Conservation (phyloP, 2,113 vertebrate species). For the Colistium nudipinnis region DNA sequence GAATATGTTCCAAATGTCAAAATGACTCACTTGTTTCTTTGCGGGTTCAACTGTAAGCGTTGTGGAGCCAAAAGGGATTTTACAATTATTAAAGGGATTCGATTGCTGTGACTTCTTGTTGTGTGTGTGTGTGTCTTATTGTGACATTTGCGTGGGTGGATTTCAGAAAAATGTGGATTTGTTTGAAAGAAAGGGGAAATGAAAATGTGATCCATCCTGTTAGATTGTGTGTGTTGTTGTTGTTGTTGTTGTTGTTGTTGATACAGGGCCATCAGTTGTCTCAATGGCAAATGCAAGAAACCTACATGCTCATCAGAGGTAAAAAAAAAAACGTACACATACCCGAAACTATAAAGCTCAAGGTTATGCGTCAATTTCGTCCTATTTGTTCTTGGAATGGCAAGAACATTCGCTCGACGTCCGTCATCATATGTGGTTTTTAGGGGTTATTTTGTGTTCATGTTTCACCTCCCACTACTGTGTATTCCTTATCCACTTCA, state of each 20-base stretch:
- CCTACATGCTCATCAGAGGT: not conserved
- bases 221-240: not conserved
- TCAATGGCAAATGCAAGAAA: not conserved
- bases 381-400: no score
- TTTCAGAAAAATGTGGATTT: not conserved
- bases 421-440: no score
- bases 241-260: not conserved
- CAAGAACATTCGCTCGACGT: no score
- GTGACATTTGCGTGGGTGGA: slow-evolving; percentile 5
- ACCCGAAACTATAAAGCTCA: not conserved
- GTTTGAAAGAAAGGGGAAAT: not conserved
- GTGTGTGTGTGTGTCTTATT: not conserved
- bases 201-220: not conserved
- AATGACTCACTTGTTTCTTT: slow-evolving; percentile 15
- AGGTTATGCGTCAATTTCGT: not conserved
- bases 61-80: slow-evolving; percentile 23
- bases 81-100: slow-evolving; percentile 26
- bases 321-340: not conserved
- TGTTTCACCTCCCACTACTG: no score
- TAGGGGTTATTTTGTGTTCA: no score
- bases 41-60: not conserved
- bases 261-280: not conserved
- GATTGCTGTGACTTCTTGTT: slow-evolving; percentile 3
- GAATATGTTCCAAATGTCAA: slow-evolving; percentile 10
- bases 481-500: no score